Conservation (phyloP, 1,140 invertebrate species). For the Dinoponera quadriceps region DNA sequence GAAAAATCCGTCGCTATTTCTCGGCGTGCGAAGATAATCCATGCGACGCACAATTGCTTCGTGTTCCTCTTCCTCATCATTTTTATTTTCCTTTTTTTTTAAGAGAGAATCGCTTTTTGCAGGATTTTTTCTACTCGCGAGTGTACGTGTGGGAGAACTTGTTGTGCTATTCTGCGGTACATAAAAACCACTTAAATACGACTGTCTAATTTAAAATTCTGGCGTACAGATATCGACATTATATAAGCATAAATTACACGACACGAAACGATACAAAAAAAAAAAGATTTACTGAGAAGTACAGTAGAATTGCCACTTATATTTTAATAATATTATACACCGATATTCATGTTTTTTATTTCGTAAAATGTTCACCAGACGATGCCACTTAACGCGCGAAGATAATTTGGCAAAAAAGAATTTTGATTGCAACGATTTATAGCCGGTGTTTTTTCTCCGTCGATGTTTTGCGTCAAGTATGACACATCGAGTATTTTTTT, state of each 20-base stretch:
- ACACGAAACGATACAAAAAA: no score
- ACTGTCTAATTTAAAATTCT: background rate
- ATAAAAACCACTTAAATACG: background rate
- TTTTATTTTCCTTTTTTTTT: background rate
- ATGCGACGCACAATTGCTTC: conserved; percentile 13
- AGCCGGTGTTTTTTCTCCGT: background rate
- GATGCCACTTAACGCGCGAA: no score
- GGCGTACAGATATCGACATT: no score
- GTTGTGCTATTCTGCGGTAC: background rate
- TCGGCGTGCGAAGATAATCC: conserved; percentile 40
- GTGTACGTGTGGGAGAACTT: background rate
- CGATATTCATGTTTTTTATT: no score
- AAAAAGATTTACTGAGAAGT: no score
- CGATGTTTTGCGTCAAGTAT: background rate
- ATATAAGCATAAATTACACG: no score
- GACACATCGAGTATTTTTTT: conserved; percentile 24
- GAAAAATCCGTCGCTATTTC: conserved; percentile 34
- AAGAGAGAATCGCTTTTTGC: conserved; percentile 20
- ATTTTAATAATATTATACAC: no score
- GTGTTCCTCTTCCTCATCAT: no score
- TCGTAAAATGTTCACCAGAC: no score
- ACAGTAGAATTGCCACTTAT: no score
- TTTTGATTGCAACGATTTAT: background rate
- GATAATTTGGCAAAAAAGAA: background rate
- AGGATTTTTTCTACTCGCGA: conserved; percentile 3